Conservation (phyloP, 2,888 invertebrate genomes). For the Tipula lateralis region DNA sequence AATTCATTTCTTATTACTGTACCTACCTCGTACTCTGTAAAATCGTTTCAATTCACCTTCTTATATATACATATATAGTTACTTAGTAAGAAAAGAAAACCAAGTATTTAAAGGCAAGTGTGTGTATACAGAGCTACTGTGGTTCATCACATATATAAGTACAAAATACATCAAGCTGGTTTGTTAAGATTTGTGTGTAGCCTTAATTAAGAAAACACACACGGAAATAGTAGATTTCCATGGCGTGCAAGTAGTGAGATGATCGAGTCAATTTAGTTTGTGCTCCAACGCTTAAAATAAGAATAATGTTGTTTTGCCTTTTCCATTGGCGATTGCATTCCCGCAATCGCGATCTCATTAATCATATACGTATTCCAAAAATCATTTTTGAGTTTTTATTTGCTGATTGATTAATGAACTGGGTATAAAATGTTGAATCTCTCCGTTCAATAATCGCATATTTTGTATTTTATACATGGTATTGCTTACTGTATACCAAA, state of each 20-base stretch:
- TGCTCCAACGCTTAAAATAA: not conserved
- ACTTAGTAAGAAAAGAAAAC: not conserved
- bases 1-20: constrained; percentile 1
- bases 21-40: not conserved
- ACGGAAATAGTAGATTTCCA: not conserved
- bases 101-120: not conserved
- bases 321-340: not conserved
- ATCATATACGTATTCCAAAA: not conserved
- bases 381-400: not conserved
- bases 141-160: not conserved
- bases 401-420: not conserved
- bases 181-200: not conserved
- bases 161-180: not conserved
- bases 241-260: not conserved
- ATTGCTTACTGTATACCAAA: no score
- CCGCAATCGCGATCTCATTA: not conserved
- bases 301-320: not conserved
- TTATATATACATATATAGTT: not conserved
- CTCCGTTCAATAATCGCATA: no score
- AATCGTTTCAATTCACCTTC: not conserved
- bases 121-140: constrained; percentile 13
- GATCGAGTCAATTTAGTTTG: not conserved
- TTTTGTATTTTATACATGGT: no score
- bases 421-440: no score
- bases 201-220: not conserved